Evolutionary conservation across 2,888 invertebrate species (phyloP).

Genomic region (Dilophus febrilis): DNA sequence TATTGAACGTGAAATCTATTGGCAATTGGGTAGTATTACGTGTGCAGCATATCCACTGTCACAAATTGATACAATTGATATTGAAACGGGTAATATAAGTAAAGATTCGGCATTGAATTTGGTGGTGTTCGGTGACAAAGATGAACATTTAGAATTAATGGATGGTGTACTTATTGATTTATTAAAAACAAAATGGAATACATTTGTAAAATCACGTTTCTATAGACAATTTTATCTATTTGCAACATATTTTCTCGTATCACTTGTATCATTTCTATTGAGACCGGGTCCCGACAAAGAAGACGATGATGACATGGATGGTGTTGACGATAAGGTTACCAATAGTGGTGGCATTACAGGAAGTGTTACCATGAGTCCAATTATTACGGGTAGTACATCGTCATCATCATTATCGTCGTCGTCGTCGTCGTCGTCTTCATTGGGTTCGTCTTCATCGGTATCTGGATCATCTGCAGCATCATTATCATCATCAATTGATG

Average conservation of each 20-base stretch:
- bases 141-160: slow-evolving; percentile 85
- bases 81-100: slow-evolving; percentile 79
- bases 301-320: slow-evolving; percentile 19
- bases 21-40: slow-evolving; percentile 92
- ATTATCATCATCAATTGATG: background rate
- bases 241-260: slow-evolving; percentile 75
- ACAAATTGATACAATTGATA: slow-evolving; percentile 89
- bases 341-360: no score
- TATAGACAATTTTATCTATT: slow-evolving; percentile 85
- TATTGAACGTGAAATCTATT: slow-evolving; percentile 89
- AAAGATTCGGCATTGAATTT: slow-evolving; percentile 89
- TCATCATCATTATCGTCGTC: no score
- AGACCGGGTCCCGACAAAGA: slow-evolving; percentile 60
- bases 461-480: no score
- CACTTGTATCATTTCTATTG: slow-evolving; percentile 72
- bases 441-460: no score
- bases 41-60: slow-evolving; percentile 94
- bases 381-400: no score
- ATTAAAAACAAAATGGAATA: slow-evolving; percentile 93
- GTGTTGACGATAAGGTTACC: slow-evolving; percentile 6
- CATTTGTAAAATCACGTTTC: slow-evolving; percentile 88
- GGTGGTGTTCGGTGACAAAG: slow-evolving; percentile 90
- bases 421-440: no score
- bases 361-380: no score
- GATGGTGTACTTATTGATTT: slow-evolving; percentile 89